Conservation (phyloP, 2,113 vertebrate species). For the Peromyscus californicus region DNA sequence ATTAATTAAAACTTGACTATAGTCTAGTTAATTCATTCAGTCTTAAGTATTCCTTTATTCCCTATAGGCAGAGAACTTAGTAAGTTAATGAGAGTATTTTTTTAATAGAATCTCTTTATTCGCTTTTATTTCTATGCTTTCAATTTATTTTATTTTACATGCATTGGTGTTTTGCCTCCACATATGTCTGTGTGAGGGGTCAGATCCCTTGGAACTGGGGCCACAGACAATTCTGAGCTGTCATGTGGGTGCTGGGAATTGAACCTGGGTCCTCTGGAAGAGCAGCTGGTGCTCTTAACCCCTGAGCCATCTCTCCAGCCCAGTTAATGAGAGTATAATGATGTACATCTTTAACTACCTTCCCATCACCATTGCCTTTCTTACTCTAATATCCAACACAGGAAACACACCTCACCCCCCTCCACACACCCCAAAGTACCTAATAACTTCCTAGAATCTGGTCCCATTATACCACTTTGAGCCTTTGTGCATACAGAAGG, state of each 20-base stretch:
- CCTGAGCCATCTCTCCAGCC: too few species aligned
- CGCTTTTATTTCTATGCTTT: too few species aligned
- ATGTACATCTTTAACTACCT: slow-evolving; percentile 41
- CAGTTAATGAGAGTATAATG: slow-evolving; percentile 50
- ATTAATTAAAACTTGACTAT: slow-evolving; percentile 59
- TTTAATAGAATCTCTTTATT: too few species aligned
- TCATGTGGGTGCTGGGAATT: too few species aligned
- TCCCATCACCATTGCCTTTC: background rate
- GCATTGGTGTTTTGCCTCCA: too few species aligned
- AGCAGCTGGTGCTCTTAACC: too few species aligned
- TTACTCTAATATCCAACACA: slow-evolving; percentile 38
- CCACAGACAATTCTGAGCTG: too few species aligned
- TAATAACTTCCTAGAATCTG: slow-evolving; percentile 40
- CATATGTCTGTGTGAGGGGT: too few species aligned
- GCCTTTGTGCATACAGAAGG: background rate
- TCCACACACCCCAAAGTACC: background rate
- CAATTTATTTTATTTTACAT: too few species aligned
- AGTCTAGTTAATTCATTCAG: slow-evolving; percentile 68
- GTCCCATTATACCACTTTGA: background rate
- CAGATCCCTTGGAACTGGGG: too few species aligned
- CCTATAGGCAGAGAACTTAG: slow-evolving; percentile 42
- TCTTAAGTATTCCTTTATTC: slow-evolving; percentile 73
- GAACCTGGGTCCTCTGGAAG: too few species aligned
- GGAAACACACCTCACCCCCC: background rate
- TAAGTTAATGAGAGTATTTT: slow-evolving; percentile 45